These are phyloP conservation scores for Selene dorsalis DNA, from an alignment of 2,797 vertebrate species.

Conservation along the genomic window DNA sequence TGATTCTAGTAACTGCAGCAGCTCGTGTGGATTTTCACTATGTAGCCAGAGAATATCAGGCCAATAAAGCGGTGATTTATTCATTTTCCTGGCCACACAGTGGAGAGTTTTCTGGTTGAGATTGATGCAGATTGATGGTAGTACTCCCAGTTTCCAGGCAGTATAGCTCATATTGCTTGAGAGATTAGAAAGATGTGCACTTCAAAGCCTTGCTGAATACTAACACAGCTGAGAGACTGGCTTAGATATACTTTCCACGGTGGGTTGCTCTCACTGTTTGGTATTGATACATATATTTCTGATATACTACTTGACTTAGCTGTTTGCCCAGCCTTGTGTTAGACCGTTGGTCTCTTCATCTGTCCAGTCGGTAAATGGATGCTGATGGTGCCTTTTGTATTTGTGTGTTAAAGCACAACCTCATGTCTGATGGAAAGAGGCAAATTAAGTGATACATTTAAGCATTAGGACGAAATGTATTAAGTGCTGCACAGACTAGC, in stretches of 20 bases:
- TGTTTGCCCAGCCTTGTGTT: neutral
- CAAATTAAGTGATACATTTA: slow-evolving; percentile 51
- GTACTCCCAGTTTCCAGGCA: slow-evolving; percentile 18
- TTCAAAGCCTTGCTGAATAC: slow-evolving; percentile 43
- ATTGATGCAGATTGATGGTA: slow-evolving; percentile 48
- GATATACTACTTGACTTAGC: neutral
- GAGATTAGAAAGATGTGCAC: slow-evolving; percentile 45
- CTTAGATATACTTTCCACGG: neutral
- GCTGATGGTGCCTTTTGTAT: neutral
- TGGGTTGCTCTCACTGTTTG: neutral
- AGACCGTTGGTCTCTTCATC: neutral
- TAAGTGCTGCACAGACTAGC: slow-evolving; percentile 46
- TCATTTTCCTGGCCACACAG: slow-evolving; percentile 1
- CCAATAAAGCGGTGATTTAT: slow-evolving; percentile 36
- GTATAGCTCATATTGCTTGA: slow-evolving; percentile 35
- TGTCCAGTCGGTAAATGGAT: neutral
- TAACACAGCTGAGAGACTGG: slow-evolving; percentile 17
- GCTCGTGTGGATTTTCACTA: slow-evolving; percentile 8
- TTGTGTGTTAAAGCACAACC: neutral
- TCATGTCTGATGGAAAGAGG: slow-evolving; percentile 23
- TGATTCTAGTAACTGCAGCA: slow-evolving; percentile 15
- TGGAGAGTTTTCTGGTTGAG: slow-evolving; percentile 17
- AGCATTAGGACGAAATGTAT: slow-evolving; percentile 51
- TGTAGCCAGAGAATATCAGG: slow-evolving; percentile 21
- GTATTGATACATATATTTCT: slow-evolving; percentile 10